Conservation (phyloP, 1,140 invertebrate species). For the Thaumetopoea pityocampa region DNA sequence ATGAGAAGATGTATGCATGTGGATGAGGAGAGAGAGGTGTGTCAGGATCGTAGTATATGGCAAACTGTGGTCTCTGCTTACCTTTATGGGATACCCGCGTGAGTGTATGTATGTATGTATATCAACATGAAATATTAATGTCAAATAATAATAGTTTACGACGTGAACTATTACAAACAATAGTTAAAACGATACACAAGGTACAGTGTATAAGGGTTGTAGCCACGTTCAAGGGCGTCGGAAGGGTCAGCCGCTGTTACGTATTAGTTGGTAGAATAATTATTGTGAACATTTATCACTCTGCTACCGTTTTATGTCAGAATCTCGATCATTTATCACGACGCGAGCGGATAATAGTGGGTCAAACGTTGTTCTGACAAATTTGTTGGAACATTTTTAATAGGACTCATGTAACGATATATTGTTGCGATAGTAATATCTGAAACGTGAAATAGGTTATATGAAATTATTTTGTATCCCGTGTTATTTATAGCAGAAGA, state of each 20-base stretch:
- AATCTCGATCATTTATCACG: constrained; percentile 28
- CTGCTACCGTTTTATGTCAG: constrained; percentile 24
- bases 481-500: no score
- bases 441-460: no score
- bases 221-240: constrained; percentile 1
- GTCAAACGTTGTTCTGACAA: constrained; percentile 2
- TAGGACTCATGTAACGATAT: no score
- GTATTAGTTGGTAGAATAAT: constrained; percentile 23
- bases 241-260: constrained; percentile 3
- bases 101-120: no score
- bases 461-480: no score
- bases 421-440: background rate
- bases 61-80: no score
- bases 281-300: constrained; percentile 31
- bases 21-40: no score
- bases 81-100: no score
- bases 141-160: no score
- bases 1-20: no score
- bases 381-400: constrained; percentile 12
- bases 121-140: no score
- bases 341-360: constrained; percentile 20
- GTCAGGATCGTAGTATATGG: no score
- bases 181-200: background rate
- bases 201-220: constrained; percentile 4
- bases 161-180: background rate